Evolutionary conservation across 2,113 vertebrate genomes (phyloP).

Genomic region (Lagopus leucura): DNA sequence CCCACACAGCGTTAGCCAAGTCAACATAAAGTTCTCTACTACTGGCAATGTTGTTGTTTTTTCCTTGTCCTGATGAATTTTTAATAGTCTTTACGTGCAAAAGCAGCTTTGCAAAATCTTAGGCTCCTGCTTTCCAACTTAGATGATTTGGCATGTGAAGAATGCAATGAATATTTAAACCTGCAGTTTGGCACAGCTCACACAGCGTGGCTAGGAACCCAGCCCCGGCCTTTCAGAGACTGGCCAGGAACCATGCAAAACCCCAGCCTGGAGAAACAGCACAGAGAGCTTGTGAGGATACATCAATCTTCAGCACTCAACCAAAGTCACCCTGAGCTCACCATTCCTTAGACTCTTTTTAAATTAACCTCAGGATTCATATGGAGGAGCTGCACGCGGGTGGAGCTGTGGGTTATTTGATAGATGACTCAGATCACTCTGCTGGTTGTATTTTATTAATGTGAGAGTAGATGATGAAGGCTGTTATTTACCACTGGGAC

Average conservation of each 20-base stretch:
- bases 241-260: not conserved
- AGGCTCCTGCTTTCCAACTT: slow-evolving; percentile 14
- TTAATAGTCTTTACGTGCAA: slow-evolving; percentile 65
- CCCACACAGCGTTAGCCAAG: slow-evolving; percentile 49
- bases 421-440: not conserved
- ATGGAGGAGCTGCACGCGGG: not conserved
- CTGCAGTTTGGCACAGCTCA: slow-evolving; percentile 12
- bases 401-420: slow-evolving; percentile 32
- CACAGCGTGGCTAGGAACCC: not conserved
- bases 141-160: slow-evolving; percentile 41
- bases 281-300: not conserved
- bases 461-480: not conserved
- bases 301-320: not conserved
- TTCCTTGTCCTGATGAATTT: slow-evolving; percentile 48
- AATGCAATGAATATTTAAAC: slow-evolving; percentile 59
- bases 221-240: not conserved
- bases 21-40: slow-evolving; percentile 53
- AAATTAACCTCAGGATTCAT: slow-evolving; percentile 52
- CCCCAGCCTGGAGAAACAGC: not conserved
- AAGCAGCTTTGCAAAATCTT: slow-evolving; percentile 61
- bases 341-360: slow-evolving; percentile 30
- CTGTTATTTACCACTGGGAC: not conserved
- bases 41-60: slow-evolving; percentile 39
- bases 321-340: not conserved
- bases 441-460: not conserved